A percentile compares a stretch with the other conserved stretches of the same genome.
Conservation (phyloP, 2,888 invertebrate genomes). For the Laspeyria flexula region DNA sequence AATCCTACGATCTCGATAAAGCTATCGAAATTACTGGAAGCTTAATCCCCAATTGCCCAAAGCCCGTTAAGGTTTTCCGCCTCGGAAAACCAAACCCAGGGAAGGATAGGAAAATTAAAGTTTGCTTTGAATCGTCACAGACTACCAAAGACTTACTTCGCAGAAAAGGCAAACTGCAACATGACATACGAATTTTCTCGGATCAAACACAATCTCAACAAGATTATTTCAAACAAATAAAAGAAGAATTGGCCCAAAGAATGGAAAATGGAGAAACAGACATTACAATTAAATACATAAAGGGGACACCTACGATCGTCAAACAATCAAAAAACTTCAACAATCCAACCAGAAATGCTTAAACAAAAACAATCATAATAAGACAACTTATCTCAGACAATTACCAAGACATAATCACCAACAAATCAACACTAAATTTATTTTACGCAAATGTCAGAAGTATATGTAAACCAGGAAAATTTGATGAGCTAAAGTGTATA, state of each 20-base stretch:
- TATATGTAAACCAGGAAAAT: slow-evolving; percentile 25
- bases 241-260: not conserved
- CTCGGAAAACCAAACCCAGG: not conserved
- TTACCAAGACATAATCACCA: not conserved
- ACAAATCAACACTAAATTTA: slow-evolving; percentile 11
- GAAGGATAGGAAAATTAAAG: not conserved
- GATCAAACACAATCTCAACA: not conserved
- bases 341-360: not conserved
- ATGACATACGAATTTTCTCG: not conserved
- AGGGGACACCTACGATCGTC: not conserved
- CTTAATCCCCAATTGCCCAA: not conserved
- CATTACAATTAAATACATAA: not conserved
- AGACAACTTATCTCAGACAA: not conserved
- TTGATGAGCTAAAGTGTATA: no score
- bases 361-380: not conserved
- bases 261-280: not conserved
- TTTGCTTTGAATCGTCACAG: not conserved
- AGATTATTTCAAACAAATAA: not conserved
- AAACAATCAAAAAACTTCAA: not conserved
- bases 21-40: not conserved
- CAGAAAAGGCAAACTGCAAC: not conserved
- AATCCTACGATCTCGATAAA: not conserved
- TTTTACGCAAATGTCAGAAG: slow-evolving; percentile 37
- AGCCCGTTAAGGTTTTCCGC: not conserved
- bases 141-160: not conserved